A percentile compares a stretch with the other conserved stretches of the same genome.
Evolutionary conservation across 2,797 vertebrate genomes (phyloP).

Genomic region (Pantherophis vulpinus): DNA sequence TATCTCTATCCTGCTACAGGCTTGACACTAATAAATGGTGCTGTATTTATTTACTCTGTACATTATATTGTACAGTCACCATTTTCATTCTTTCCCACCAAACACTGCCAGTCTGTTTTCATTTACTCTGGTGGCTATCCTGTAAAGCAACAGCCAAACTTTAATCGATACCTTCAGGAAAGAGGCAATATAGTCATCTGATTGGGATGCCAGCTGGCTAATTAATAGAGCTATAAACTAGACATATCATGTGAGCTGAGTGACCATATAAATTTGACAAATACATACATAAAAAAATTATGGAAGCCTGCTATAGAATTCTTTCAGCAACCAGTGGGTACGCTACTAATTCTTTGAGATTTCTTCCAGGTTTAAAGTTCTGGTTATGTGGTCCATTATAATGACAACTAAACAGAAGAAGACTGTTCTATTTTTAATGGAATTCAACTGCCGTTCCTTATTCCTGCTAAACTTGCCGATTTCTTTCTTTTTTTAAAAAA

Average conservation of each 20-base stretch:
- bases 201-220: background rate
- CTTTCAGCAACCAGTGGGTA: background rate
- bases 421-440: background rate
- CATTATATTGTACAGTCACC: background rate
- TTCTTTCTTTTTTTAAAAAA: background rate
- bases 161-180: background rate
- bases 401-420: background rate
- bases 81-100: background rate
- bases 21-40: background rate
- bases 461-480: background rate
- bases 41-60: background rate
- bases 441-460: background rate
- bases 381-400: background rate
- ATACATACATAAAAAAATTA: background rate
- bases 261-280: background rate
- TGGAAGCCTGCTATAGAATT: background rate
- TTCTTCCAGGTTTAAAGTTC: background rate
- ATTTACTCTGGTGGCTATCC: background rate
- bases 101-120: background rate
- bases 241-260: background rate
- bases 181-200: background rate
- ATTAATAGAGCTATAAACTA: background rate
- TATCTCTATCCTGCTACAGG: background rate
- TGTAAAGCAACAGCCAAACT: background rate
- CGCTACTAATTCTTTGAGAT: background rate